Conservation (phyloP, 2,888 invertebrate species). For the Candidula unifasciata region DNA sequence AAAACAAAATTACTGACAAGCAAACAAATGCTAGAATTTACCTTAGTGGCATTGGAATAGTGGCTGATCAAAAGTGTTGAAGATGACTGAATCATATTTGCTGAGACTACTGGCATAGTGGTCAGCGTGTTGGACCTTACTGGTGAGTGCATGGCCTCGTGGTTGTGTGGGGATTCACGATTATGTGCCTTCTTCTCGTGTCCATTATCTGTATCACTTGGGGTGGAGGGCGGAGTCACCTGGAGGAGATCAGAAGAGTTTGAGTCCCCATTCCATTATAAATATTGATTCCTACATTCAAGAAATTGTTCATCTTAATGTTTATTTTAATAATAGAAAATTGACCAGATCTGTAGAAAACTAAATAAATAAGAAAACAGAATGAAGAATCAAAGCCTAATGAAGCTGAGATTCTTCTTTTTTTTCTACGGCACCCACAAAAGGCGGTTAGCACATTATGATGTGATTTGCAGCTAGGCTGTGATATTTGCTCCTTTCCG, state of each 20-base stretch:
- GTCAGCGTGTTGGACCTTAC: neutral
- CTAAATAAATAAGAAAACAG: too few relatives aligned
- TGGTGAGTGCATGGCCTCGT: constrained; percentile 29
- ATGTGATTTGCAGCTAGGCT: too few relatives aligned
- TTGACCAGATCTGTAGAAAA: too few relatives aligned
- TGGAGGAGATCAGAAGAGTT: neutral
- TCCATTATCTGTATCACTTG: constrained; percentile 55
- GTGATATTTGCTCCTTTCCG: too few relatives aligned
- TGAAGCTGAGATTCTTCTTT: too few relatives aligned
- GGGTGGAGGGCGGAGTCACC: constrained; percentile 64
- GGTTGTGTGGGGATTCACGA: constrained; percentile 35
- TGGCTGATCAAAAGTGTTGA: constrained; percentile 23
- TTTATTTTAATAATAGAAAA: too few relatives aligned
- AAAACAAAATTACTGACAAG: neutral
- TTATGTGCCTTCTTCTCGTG: constrained; percentile 42
- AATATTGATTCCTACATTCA: too few relatives aligned
- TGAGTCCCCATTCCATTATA: neutral
- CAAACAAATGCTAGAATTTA: neutral
- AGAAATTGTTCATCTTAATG: too few relatives aligned
- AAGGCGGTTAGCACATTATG: too few relatives aligned
- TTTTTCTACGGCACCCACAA: too few relatives aligned
- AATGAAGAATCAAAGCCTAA: too few relatives aligned
- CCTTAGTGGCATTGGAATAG: constrained; percentile 24
- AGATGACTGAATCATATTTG: constrained; percentile 29
- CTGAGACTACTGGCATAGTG: constrained; percentile 7